phyloP scores from a whole-genome alignment of 1,140 invertebrate species.

The Medauroidea extradentata region DNA sequence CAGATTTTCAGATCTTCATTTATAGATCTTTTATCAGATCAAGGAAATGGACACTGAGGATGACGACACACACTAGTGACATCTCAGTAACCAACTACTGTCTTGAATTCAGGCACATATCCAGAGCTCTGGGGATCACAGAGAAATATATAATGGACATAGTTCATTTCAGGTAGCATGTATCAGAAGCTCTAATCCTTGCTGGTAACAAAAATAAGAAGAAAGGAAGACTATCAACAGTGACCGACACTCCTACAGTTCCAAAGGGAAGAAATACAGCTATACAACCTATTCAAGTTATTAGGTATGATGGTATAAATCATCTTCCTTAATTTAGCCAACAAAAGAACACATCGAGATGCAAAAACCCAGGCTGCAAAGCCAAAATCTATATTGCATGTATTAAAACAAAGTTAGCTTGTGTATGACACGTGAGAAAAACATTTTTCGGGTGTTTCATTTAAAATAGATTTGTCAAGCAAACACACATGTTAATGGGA shows the following conservation, averaged over 20 bases:
- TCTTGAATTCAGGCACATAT: slow-evolving; percentile 29
- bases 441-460: neutral
- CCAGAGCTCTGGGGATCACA: neutral
- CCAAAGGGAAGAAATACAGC: neutral
- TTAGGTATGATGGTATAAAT: slow-evolving; percentile 6
- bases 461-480: too few relatives aligned
- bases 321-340: slow-evolving; percentile 8
- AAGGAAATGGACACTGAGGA: slow-evolving; percentile 12
- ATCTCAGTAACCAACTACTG: slow-evolving; percentile 27
- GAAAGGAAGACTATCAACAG: slow-evolving; percentile 12
- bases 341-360: slow-evolving; percentile 4
- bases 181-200: slow-evolving; percentile 13
- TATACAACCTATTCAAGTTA: slow-evolving; percentile 1
- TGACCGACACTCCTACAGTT: neutral
- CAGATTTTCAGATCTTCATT: too few relatives aligned
- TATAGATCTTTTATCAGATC: too few relatives aligned
- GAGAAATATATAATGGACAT: slow-evolving; percentile 13
- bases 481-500: too few relatives aligned
- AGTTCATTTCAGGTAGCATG: slow-evolving; percentile 7
- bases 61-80: slow-evolving; percentile 31
- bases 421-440: slow-evolving; percentile 8
- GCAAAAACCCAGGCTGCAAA: slow-evolving; percentile 12
- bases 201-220: neutral
- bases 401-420: slow-evolving; percentile 11
- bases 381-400: slow-evolving; percentile 10